Evolutionary conservation across 2,888 invertebrate species (phyloP).

Genomic region (Latrodectus hesperus): DNA sequence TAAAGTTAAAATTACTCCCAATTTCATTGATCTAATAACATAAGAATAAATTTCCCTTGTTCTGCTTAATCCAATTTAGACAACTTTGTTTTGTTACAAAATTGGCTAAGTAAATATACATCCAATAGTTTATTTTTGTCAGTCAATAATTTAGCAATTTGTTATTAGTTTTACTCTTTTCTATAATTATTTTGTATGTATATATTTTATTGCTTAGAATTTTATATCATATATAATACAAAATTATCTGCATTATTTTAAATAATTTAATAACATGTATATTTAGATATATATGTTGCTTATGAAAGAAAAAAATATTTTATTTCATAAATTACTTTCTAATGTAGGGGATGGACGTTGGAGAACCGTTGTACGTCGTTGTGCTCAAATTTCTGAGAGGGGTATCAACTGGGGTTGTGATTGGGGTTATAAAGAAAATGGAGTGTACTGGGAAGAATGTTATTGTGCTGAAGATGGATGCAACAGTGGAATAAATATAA

Average conservation of each 20-base stretch:
- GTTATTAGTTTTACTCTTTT: too few relatives aligned
- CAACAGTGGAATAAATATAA: slow-evolving; percentile 74
- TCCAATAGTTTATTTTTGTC: too few relatives aligned
- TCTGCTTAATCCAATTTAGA: too few relatives aligned
- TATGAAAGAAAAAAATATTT: neutral
- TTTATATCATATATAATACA: neutral
- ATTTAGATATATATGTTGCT: slow-evolving; percentile 5
- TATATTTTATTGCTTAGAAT: too few relatives aligned
- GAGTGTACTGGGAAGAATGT: slow-evolving; percentile 97
- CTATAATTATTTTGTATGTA: too few relatives aligned
- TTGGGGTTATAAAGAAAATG: slow-evolving; percentile 94
- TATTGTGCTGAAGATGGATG: slow-evolving; percentile 95
- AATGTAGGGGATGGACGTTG: slow-evolving; percentile 93
- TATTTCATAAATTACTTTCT: neutral
- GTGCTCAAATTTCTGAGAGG: slow-evolving; percentile 88
- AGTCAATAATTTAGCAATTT: too few relatives aligned
- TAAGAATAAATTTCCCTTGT: too few relatives aligned
- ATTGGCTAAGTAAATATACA: too few relatives aligned
- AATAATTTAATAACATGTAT: neutral
- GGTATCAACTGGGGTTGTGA: slow-evolving; percentile 89
- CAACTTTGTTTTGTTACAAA: too few relatives aligned
- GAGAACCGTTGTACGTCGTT: slow-evolving; percentile 91
- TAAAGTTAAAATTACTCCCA: too few relatives aligned
- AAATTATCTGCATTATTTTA: neutral
- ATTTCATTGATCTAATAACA: too few relatives aligned